Evolutionary conservation across 2,797 vertebrate species (phyloP).

Genomic region (Oceanodroma leucorhoa): DNA sequence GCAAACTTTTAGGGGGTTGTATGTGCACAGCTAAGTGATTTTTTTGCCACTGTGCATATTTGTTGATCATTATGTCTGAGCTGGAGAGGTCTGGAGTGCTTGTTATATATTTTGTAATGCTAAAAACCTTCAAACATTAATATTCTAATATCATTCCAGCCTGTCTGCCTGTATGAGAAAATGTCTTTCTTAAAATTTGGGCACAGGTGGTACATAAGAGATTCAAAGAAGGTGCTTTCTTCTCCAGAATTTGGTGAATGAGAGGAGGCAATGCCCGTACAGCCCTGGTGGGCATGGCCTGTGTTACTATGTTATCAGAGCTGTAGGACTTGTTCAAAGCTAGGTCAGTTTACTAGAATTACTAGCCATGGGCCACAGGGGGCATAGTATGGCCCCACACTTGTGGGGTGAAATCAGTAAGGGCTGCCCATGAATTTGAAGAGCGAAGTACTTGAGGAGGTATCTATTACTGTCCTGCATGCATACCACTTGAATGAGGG

Average conservation of each 20-base stretch:
- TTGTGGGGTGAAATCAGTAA: neutral
- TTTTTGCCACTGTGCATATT: neutral
- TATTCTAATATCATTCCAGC: neutral
- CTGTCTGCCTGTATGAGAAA: neutral
- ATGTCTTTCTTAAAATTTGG: neutral
- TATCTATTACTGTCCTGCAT: fast-evolving
- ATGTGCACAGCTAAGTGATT: neutral
- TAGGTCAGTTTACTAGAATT: neutral
- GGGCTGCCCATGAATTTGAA: neutral
- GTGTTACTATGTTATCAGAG: neutral
- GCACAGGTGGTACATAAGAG: neutral
- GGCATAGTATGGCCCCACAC: neutral
- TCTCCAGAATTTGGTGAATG: neutral
- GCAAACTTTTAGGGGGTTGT: neutral
- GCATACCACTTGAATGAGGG: neutral
- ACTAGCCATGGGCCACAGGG: neutral
- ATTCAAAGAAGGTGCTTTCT: neutral
- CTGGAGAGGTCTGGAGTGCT: neutral
- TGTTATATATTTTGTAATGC: neutral
- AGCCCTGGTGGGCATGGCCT: neutral
- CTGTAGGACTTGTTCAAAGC: neutral
- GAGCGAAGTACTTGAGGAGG: neutral
- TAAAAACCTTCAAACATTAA: neutral
- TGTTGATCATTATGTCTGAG: neutral
- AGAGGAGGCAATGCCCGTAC: neutral